A percentile compares a stretch with the other conserved stretches of the same genome.
These are phyloP conservation scores for Plebejus melissa DNA, from an alignment of 2,888 invertebrate species.

Conservation along the genomic window DNA sequence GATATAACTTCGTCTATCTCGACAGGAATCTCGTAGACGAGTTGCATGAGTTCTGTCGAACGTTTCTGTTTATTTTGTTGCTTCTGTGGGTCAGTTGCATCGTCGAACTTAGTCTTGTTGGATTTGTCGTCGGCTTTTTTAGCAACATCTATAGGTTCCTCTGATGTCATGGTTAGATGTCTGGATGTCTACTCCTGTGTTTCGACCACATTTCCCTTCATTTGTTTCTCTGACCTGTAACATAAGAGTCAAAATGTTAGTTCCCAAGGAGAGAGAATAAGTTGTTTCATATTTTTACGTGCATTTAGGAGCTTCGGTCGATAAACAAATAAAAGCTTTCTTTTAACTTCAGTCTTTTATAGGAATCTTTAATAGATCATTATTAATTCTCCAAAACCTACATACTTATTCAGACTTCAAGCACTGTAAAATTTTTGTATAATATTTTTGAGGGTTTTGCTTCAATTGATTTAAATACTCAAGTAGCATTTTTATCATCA, in stretches of 20 bases:
- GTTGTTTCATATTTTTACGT: too few species aligned
- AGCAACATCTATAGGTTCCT: constrained; percentile 64
- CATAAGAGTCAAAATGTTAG: constrained; percentile 3
- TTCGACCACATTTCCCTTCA: constrained; percentile 33
- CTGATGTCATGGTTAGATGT: constrained; percentile 68
- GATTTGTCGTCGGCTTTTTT: constrained; percentile 62
- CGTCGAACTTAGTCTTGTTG: constrained; percentile 56
- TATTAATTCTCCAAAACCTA: too few species aligned
- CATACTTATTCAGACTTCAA: too few species aligned
- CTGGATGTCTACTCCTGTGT: constrained; percentile 37
- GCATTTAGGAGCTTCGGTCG: too few species aligned
- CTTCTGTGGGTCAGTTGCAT: constrained; percentile 50
- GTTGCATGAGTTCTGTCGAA: constrained; percentile 66
- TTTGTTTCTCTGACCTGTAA: constrained; percentile 33
- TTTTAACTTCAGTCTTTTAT: too few species aligned
- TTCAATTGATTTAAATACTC: too few species aligned
- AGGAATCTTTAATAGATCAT: too few species aligned
- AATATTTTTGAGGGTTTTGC: too few species aligned
- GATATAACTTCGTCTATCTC: constrained; percentile 44
- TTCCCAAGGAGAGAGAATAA: too few species aligned
- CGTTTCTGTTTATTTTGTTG: constrained; percentile 50
- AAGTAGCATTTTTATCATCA: too few species aligned
- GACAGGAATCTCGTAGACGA: constrained; percentile 72
- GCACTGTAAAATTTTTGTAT: too few species aligned
- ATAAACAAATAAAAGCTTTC: too few species aligned